A percentile compares a stretch with the other conserved stretches of the same genome.
Conservation (phyloP, 1,140 invertebrate genomes). For the Sesamia nonagrioides region DNA sequence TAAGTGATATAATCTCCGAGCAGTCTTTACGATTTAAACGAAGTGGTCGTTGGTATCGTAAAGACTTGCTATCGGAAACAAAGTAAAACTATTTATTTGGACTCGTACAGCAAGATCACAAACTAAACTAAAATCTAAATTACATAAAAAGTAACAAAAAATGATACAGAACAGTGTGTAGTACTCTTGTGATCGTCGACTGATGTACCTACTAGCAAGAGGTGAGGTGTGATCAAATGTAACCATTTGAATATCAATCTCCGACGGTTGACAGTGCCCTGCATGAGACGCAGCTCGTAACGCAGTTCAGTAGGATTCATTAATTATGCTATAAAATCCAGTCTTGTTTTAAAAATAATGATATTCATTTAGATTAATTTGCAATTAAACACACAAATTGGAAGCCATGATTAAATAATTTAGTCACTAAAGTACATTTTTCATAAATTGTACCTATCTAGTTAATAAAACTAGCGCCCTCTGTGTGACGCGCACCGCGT, state of each 20-base stretch:
- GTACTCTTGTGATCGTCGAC: no score
- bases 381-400: conserved; percentile 14
- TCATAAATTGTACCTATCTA: conserved; percentile 4
- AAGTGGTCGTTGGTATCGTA: no score
- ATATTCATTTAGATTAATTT: background rate
- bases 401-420: conserved; percentile 26
- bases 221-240: background rate
- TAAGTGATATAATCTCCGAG: background rate
- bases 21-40: background rate
- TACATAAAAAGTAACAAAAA: no score
- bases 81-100: no score
- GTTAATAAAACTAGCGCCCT: background rate
- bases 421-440: conserved; percentile 16
- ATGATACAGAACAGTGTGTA: no score
- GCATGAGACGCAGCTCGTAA: no score
- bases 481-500: background rate
- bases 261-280: no score
- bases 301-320: background rate
- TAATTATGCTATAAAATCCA: conserved; percentile 6
- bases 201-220: background rate
- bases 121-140: no score
- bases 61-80: no score
- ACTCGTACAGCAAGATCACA: no score
- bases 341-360: conserved; percentile 12
- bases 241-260: background rate